Evolutionary conservation across 2,113 vertebrate species (phyloP), one percentile per base, ranked within the genome.

Genomic region (Micronycteris hirsuta): DNA sequence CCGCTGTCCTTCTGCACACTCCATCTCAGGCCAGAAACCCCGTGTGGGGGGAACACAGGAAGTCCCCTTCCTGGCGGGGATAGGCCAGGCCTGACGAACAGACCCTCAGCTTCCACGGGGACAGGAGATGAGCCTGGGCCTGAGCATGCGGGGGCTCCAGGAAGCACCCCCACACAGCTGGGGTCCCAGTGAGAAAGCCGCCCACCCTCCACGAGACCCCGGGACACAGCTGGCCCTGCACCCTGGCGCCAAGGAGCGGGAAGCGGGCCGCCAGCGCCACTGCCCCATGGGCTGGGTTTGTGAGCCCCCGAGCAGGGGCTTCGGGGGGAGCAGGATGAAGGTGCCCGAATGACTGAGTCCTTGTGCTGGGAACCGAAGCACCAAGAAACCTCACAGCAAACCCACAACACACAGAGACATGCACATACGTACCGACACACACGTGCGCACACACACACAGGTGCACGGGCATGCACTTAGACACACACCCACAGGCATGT

Each of bases 381-480:
- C 17, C 0, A 7, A 4, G 47, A 24, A 52, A 22, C 28, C 68
- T 9, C 6, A 14, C 45, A 26, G 3, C 0, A 33, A 0, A 6
- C 3, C 49, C 56, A 26, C 22, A 24, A 8, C 54, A 31, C 47
- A n/a, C 22, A 26, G 5, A 24, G 9, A 26, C 8, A n/a, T 7
- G 22, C 33, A 54, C 26, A 36, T 43, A 8, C 43, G 43, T 43
- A 8, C n/a, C n/a, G n/a, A n/a, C 43, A 43, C 43, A 43, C 43
- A 43, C 17, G 43, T 43, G 43, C 12, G 47, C 47, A 47, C 10
- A n/a, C 5, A 28, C 2, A 78, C 31, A 56, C 13, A 49, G 5
- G n/a, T n/a, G 49, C 31, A 78, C 22, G 63, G 5, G 52, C 7
- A 36, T 5, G 36, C 17, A 20, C 9, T 12, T 7, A 20, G 7